Conservation (phyloP, 2,797 vertebrate genomes). For the Forpus xanthops region DNA sequence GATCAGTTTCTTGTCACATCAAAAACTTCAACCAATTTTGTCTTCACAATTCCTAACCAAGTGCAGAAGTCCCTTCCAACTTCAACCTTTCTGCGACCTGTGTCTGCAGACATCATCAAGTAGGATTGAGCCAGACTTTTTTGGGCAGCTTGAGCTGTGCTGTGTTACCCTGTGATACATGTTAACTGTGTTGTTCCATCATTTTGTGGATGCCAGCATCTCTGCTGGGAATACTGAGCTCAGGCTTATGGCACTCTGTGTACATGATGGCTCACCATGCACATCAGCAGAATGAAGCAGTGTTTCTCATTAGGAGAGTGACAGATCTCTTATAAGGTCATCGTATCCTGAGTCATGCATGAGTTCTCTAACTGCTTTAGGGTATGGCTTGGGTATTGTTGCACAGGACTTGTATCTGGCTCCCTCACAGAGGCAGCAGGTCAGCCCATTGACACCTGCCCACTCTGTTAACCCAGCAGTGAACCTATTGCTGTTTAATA, state of each 20-base stretch:
- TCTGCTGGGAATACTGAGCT: not conserved
- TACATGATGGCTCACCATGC: not conserved
- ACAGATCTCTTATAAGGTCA: slow-evolving; percentile 4
- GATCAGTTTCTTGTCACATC: not conserved
- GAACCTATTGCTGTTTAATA: not conserved
- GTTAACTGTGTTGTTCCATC: not conserved
- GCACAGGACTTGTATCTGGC: not conserved
- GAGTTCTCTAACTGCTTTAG: not conserved
- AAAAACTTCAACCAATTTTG: not conserved
- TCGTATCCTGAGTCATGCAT: not conserved
- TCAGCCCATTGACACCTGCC: not conserved
- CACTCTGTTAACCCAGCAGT: not conserved
- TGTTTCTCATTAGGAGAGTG: not conserved
- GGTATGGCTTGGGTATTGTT: not conserved
- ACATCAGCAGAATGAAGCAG: slow-evolving; percentile 3
- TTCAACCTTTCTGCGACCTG: not conserved
- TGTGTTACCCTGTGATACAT: not conserved
- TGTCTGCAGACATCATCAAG: not conserved
- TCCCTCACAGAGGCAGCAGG: not conserved
- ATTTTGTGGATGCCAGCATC: not conserved
- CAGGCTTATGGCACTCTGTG: not conserved
- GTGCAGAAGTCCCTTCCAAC: not conserved
- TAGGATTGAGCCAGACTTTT: not conserved
- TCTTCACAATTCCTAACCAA: not conserved
- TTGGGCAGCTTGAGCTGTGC: not conserved